Conservation (phyloP, 2,797 vertebrate genomes). For the Silurus lanzhouensis region DNA sequence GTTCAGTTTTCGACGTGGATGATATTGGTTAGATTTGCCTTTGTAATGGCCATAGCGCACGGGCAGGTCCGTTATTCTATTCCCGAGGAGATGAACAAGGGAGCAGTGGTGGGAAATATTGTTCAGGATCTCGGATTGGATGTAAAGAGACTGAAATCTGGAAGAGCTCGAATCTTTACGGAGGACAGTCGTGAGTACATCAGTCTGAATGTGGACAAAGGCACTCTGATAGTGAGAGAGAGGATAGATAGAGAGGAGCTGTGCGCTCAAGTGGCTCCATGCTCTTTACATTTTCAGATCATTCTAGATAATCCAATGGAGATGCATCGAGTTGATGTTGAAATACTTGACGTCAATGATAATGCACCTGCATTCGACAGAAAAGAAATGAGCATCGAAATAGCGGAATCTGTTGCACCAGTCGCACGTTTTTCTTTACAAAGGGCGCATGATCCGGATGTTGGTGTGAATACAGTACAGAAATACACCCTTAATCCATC, state of each 20-base stretch:
- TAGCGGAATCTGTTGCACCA: too few relatives aligned
- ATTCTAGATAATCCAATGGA: constrained; percentile 45
- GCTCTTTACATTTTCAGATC: constrained; percentile 59
- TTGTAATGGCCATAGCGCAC: neutral
- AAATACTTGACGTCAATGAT: too few relatives aligned
- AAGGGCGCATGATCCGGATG: too few relatives aligned
- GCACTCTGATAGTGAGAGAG: constrained; percentile 66
- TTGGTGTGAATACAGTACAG: too few relatives aligned
- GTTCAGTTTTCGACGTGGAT: neutral
- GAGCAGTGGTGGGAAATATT: constrained; percentile 68
- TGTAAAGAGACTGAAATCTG: constrained; percentile 60
- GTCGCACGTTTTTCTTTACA: too few relatives aligned
- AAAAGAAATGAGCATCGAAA: too few relatives aligned
- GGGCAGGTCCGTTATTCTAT: constrained; percentile 53
- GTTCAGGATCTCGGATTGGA: constrained; percentile 68
- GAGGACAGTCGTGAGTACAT: constrained; percentile 58
- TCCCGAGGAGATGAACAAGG: constrained; percentile 73
- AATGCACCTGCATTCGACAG: too few relatives aligned
- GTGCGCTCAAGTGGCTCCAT: constrained; percentile 58
- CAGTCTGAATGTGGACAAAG: constrained; percentile 58
- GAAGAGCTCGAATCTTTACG: constrained; percentile 63
- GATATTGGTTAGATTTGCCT: neutral
- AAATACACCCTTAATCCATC: too few relatives aligned
- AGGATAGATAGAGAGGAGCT: constrained; percentile 71
- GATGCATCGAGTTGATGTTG: too few relatives aligned